Evolutionary conservation across 2,113 vertebrate species (phyloP).

Genomic region (Hippolais icterina): DNA sequence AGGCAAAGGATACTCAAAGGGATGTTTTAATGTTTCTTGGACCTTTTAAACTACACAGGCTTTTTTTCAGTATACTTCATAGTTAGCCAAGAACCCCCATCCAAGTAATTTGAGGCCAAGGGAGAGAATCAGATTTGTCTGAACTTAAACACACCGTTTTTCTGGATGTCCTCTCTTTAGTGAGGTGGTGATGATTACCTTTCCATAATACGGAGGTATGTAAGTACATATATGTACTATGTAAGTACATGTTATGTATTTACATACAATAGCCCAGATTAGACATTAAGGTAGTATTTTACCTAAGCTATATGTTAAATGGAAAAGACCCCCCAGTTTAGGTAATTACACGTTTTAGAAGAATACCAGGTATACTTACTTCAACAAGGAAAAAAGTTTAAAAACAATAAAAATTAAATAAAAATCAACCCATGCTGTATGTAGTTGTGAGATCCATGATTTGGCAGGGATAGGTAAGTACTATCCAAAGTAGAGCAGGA

Average conservation of each 20-base stretch:
- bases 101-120: background rate
- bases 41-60: background rate
- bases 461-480: background rate
- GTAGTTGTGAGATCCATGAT: background rate
- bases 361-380: background rate
- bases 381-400: background rate
- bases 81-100: background rate
- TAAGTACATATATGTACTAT: background rate
- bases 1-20: background rate
- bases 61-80: background rate
- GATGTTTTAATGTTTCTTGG: background rate
- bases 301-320: background rate
- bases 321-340: background rate
- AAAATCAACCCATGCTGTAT: rapidly evolving
- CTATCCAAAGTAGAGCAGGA: background rate
- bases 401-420: background rate
- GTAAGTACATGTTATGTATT: background rate
- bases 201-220: background rate
- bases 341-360: background rate
- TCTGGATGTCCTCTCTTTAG: background rate
- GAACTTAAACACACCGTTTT: background rate
- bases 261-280: background rate
- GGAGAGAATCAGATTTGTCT: background rate
- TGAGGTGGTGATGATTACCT: background rate
- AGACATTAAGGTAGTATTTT: background rate